Evolutionary conservation across 1,140 invertebrate species (phyloP), one percentile per base, ranked within the genome.

Genomic region (Dendroctonus ponderosae): DNA sequence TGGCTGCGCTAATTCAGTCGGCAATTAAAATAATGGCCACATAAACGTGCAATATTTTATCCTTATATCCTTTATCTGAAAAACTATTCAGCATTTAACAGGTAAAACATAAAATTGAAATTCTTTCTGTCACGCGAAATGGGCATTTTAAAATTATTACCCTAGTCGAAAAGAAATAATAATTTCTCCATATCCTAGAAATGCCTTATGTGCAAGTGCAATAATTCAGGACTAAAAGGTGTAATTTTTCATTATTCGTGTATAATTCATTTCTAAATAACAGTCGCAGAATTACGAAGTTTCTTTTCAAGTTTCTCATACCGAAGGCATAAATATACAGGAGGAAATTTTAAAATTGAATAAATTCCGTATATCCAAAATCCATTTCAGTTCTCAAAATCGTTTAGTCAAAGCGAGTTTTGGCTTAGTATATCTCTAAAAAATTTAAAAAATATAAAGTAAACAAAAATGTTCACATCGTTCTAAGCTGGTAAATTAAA

Each of bases 71-170:
- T 41, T 66, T 66, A 66, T 66, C 57, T 61, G 38, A 14, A 67
- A 61, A 50, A 67, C 14, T 54, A 61, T 61, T 61, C 58, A 61
- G 39, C 58, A 39, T 67, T 67, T 67, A 67, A 67, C 65, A 61
- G 62, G 65, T 61, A 61, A 52, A 67, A 61, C 57, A 61, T 61
- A 67, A 67, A 67, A 54, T 53, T 61, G 51, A 61, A 67, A 67
- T 67, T 67, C 65, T 67, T 67, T 59, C 15, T 61, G 65, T 67
- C 65, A 67, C 65, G 65, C 65, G 42, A 67, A 67, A 43, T 60
- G 58, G 65, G 49, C 65, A 67, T 67, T 67, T 67, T 67, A 43
- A 59, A 67, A 67, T 61, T 67, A 67, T 67, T 52, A 39, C 57
- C 57, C 57, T 39, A 43, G 65, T 60, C 57, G 39, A 54, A 67